Evolutionary conservation across 2,888 invertebrate species (phyloP).

Genomic region (Drosophila algonquin): DNA sequence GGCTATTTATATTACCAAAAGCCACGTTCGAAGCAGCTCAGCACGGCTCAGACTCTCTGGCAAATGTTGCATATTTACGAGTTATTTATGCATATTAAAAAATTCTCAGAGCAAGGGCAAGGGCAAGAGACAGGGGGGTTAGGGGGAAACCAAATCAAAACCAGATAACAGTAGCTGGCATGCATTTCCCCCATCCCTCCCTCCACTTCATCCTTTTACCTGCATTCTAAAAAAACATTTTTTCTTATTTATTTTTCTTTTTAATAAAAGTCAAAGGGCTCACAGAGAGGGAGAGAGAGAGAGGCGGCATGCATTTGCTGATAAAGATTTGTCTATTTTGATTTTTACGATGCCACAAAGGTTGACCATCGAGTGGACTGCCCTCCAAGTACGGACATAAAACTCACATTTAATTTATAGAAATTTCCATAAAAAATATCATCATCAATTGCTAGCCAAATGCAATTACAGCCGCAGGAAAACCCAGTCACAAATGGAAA

Average conservation of each 20-base stretch:
- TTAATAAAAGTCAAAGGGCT: constrained; percentile 44
- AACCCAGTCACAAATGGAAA: too few species aligned
- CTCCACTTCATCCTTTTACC: constrained; percentile 23
- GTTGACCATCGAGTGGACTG: constrained; percentile 25
- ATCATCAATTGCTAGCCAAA: constrained; percentile 55
- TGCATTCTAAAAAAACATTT: constrained; percentile 24
- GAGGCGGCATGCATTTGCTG: constrained; percentile 61
- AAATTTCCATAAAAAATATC: constrained; percentile 54
- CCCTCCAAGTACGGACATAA: constrained; percentile 50
- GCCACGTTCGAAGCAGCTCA: constrained; percentile 20
- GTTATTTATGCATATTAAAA: constrained; percentile 81
- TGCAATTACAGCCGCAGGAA: constrained; percentile 50
- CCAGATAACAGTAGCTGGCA: constrained; percentile 74
- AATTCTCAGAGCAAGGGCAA: constrained; percentile 52
- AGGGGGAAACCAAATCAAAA: constrained; percentile 56
- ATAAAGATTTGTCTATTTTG: constrained; percentile 75
- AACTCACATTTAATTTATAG: constrained; percentile 58
- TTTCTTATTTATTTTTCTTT: constrained; percentile 21
- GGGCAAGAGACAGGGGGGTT: background rate
- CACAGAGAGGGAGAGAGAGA: background rate
- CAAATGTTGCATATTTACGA: constrained; percentile 76
- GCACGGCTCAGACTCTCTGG: constrained; percentile 9
- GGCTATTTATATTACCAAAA: constrained; percentile 41
- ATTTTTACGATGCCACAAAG: constrained; percentile 76
- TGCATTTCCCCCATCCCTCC: background rate